Percentiles rank a stretch among this genome's conserved stretches.
Conservation (phyloP, 2,797 vertebrate species). For the Yasuhikotakia modesta region DNA sequence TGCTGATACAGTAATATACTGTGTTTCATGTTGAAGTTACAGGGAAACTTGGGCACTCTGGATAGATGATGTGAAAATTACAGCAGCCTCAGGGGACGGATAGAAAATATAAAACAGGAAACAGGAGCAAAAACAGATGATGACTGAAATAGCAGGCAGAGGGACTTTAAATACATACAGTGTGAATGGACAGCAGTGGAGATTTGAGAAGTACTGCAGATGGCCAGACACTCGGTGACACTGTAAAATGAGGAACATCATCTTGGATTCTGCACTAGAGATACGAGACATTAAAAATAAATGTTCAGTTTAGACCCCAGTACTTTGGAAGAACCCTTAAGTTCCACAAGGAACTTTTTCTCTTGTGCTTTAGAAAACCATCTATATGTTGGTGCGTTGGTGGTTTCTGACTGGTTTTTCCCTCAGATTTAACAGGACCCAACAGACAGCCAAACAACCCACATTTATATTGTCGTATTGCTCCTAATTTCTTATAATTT, state of each 20-base stretch:
- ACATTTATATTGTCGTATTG: too few species aligned
- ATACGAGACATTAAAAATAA: background rate
- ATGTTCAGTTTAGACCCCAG: background rate
- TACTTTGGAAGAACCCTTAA: background rate
- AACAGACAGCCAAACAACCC: too few species aligned
- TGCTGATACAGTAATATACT: background rate
- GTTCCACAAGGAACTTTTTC: background rate
- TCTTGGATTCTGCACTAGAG: background rate
- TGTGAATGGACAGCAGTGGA: background rate
- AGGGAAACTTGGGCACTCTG: background rate
- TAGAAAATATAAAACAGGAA: background rate
- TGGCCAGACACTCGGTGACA: background rate
- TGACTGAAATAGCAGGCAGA: background rate
- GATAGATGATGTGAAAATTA: background rate
- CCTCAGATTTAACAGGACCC: too few species aligned
- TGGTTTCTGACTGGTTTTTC: background rate
- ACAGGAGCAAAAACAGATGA: background rate
- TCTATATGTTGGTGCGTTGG: background rate
- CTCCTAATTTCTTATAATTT: too few species aligned
- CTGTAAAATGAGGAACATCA: background rate
- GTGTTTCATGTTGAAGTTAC: background rate
- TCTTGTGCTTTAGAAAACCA: too few species aligned
- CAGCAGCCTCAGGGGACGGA: background rate
- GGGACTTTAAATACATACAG: background rate
- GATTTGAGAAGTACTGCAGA: too few species aligned